A percentile compares a stretch with the other conserved stretches of the same genome.
Conservation (phyloP, 2,797 vertebrate genomes). For the Sternarchorhynchus goeldii region DNA sequence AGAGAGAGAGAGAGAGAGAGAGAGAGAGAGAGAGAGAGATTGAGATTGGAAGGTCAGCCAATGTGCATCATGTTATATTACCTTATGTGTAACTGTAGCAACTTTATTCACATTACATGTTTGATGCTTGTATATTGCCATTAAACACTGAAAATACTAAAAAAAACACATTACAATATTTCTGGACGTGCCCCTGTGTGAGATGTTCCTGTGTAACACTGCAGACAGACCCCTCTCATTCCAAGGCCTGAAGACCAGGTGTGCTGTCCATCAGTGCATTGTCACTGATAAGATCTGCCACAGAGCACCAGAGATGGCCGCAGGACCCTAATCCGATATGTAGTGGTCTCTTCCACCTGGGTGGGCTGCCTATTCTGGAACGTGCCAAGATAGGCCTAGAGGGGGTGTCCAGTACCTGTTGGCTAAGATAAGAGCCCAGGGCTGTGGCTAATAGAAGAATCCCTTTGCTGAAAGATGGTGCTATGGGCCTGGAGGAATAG, state of each 20-base stretch:
- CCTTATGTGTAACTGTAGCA: background rate
- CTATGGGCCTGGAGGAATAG: slow-evolving; percentile 36
- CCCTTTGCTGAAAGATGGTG: slow-evolving; percentile 46
- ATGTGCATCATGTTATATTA: slow-evolving; percentile 14
- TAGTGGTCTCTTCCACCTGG: slow-evolving; percentile 50
- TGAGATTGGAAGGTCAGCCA: slow-evolving; percentile 18
- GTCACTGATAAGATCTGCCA: slow-evolving; percentile 51
- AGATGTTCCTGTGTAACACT: background rate
- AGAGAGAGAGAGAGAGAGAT: background rate
- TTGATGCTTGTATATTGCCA: background rate
- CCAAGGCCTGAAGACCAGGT: slow-evolving; percentile 40
- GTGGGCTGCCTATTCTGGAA: slow-evolving; percentile 52
- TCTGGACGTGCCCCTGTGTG: background rate
- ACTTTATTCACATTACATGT: background rate
- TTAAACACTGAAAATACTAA: background rate
- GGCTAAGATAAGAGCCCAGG: slow-evolving; percentile 39
- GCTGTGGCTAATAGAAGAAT: slow-evolving; percentile 40
- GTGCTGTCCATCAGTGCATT: slow-evolving; percentile 44
- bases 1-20: slow-evolving; percentile 9
- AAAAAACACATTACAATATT: background rate
- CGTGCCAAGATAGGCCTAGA: slow-evolving; percentile 29
- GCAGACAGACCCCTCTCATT: slow-evolving; percentile 16
- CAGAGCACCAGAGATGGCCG: slow-evolving; percentile 39
- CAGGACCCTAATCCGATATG: slow-evolving; percentile 51
- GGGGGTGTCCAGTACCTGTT: slow-evolving; percentile 28